Base-by-base conservation (phyloP, 2,113 vertebrate genomes). In the Phoxinus phoxinus region DNA sequence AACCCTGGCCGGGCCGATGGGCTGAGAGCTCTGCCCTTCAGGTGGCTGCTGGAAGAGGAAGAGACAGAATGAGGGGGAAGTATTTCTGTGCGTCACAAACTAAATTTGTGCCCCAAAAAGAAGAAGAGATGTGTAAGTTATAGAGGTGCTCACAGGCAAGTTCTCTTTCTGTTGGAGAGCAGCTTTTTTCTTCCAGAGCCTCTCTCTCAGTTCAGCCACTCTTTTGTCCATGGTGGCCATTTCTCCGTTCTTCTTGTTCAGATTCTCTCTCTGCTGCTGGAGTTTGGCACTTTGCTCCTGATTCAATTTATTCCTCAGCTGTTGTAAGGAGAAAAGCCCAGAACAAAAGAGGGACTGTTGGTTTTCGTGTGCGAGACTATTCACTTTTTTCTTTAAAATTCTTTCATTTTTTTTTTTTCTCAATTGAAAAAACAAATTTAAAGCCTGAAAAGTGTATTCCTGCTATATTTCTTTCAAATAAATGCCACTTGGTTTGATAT, bases 141-240 rank as follows among this genome's bases (percentile, higher is more conserved):
- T n/a, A 3, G 35, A 72, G 69, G 9, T 27, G 74, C 96, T 95
- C 91, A 97, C 97, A 15, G 96, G 96, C 37, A 96, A 92, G 61
- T 95, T 97, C 86, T 98, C 97, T 15, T 96, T 97, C 81, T 97
- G 97, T 88, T 98, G 96, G 87, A 98, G 94, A 0, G 96, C 96
- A 0, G 95, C 96, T 90, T 97, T 99, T 93, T 99, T 99, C 95
- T 97, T 99, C 96, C 97, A 96, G 32, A 99, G 96, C 21, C 97
- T 93, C 89, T 96, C 96, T 0, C 97, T 93, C 85, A 99, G 95
- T 94, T 98, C 97, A 32, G 91, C 95, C 79, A 99, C 95, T 25
- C 97, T 95, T 71, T 95, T 96, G 86, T 98, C 98, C 97, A 98
- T 97, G 58, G 95, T 90, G 0, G 94, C 95, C 90, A 97, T 97